Evolutionary conservation across 2,113 vertebrate genomes (phyloP), one percentile per base, ranked within the genome.

Genomic region (Dicrurus megarhynchus): DNA sequence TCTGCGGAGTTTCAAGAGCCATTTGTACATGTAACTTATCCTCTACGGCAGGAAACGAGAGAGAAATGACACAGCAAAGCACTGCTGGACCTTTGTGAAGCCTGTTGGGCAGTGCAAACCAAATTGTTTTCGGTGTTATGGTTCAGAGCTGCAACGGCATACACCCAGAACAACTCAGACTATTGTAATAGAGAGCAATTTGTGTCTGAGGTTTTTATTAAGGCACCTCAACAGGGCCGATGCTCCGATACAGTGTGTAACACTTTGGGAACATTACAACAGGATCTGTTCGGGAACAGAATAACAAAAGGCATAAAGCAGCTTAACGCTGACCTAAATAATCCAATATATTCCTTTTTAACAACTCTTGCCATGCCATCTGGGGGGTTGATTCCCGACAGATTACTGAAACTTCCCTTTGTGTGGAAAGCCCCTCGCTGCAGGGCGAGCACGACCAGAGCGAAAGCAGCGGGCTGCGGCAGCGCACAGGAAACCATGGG

Each of bases 91-190:
- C 35, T 74, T 55, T 41, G 32, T 17, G 79, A 93, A 86, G 32
- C 10, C 24, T 19, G 0, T 5, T 52, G 32, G 6, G 11, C 16
- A 3, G 1, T 1, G 35, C 28, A 67, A 90, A 59, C 11, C 2
- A 42, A 44, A 60, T 12, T 18, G 24, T 2, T 84, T 37, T 60
- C 3, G 2, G 13, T 14, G 33, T 20, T 42, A 4, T 1, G 1
- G 44, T 75, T 68, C 65, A 53, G 49, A 87, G 37, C 53, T 69
- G 57, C 41, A 69, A 17, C 20, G 20, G 27, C 59, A 35, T 11
- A 76, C 82, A 42, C 30, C 14, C 49, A 85, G 49, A 59, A 56
- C 35, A 60, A 46, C 21, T 60, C 28, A 2, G 57, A 8, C 22
- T 49, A 10, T 50, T 95, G 76, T 53, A 55, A 60, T 2, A 50